Conservation (phyloP, 2,113 vertebrate species). For the Cynocephalus volans region DNA sequence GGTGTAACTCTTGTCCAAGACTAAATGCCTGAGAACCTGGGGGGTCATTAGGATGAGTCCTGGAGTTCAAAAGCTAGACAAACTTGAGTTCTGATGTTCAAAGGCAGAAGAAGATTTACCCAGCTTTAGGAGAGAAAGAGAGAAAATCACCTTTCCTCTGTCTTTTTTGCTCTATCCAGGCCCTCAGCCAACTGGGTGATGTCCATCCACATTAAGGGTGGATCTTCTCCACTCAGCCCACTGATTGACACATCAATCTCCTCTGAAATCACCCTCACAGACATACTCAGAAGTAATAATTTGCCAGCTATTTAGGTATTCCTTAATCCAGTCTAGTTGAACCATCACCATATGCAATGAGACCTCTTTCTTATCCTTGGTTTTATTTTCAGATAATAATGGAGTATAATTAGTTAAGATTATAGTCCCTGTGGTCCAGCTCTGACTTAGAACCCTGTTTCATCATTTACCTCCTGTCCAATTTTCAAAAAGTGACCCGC, state of each 20-base stretch:
- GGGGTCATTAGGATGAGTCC: fast-evolving
- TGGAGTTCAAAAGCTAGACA: neutral
- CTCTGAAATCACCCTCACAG: neutral
- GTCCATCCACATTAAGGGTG: fast-evolving
- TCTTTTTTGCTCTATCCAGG: neutral
- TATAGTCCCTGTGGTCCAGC: neutral
- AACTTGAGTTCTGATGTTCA: neutral
- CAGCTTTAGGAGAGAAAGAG: neutral
- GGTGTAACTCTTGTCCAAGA: neutral
- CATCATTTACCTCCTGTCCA: neutral
- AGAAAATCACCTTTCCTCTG: too few species aligned
- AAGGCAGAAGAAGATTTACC: neutral
- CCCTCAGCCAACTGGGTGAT: too few species aligned
- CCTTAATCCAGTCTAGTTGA: neutral
- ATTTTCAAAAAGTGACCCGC: neutral
- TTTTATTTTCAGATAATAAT: neutral
- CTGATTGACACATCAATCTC: neutral
- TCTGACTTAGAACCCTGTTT: neutral
- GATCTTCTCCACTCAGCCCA: too few species aligned
- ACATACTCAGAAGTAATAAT: neutral
- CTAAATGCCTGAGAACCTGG: neutral
- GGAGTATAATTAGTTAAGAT: neutral
- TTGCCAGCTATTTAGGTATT: neutral
- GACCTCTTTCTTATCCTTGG: neutral
- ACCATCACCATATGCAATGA: neutral